Evolutionary conservation across 2,888 invertebrate species (phyloP).

Genomic region (Tyria jacobaeae): DNA sequence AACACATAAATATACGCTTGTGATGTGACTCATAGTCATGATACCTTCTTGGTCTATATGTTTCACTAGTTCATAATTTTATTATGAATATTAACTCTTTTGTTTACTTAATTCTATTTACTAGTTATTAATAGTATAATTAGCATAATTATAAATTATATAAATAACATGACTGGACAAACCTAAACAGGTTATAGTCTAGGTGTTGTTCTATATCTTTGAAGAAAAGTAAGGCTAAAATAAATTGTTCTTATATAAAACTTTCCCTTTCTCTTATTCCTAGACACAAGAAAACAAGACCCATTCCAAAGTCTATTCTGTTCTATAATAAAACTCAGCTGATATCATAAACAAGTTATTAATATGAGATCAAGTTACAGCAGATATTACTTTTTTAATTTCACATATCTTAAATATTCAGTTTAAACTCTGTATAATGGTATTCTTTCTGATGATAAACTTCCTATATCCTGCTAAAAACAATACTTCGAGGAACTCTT

Average conservation of each 20-base stretch:
- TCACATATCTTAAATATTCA: neutral
- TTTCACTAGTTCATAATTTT: neutral
- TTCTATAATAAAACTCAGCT: neutral
- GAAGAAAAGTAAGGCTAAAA: neutral
- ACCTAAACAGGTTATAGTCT: neutral
- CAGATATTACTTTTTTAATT: neutral
- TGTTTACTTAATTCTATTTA: neutral
- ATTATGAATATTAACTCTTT: neutral
- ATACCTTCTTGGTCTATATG: neutral
- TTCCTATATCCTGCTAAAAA: too few species aligned
- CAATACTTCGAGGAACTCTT: too few species aligned
- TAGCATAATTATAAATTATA: neutral
- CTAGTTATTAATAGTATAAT: neutral
- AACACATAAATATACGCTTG: neutral
- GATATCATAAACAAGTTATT: neutral
- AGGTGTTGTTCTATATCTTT: neutral
- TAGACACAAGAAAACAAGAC: neutral
- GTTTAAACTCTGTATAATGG: too few species aligned
- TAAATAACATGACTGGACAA: neutral
- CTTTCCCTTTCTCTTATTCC: neutral
- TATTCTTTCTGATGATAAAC: too few species aligned
- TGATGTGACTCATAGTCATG: constrained; percentile 10
- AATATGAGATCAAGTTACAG: neutral
- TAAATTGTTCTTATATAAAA: neutral
- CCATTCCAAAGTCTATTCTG: neutral